phyloP scores from a whole-genome alignment of 2,888 invertebrate species.

The Caprella mutica region DNA sequence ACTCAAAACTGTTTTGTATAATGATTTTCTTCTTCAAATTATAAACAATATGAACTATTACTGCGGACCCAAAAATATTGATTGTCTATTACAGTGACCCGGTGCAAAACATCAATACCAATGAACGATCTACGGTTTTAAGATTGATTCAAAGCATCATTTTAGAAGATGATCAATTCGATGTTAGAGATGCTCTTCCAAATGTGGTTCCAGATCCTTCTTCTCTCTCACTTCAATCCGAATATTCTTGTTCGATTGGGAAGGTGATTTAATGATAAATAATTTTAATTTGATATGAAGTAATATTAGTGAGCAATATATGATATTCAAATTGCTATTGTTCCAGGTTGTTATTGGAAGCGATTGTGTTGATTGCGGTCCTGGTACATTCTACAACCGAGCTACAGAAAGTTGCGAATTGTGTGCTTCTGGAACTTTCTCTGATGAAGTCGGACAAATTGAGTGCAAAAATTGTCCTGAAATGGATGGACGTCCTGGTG shows the following conservation, averaged over 20 bases:
- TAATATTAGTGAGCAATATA: too few species aligned
- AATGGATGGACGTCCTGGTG: conserved; percentile 78
- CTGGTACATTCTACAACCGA: conserved; percentile 71
- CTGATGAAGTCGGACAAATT: conserved; percentile 79
- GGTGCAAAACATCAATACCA: conserved; percentile 70
- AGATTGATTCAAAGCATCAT: conserved; percentile 76
- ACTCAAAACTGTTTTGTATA: too few species aligned
- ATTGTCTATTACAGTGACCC: conserved; percentile 59
- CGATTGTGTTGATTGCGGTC: conserved; percentile 64
- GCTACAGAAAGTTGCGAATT: conserved; percentile 61
- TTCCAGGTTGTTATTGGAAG: conserved; percentile 33
- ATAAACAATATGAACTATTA: too few species aligned
- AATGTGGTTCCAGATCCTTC: conserved; percentile 90
- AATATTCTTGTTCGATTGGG: conserved; percentile 83
- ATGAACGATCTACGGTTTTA: conserved; percentile 73
- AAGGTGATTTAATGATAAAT: conserved; percentile 53
- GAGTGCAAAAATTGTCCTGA: conserved; percentile 80
- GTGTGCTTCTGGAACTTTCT: conserved; percentile 81
- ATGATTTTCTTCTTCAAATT: too few species aligned
- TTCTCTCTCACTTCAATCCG: conserved; percentile 70
- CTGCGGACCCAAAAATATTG: too few species aligned
- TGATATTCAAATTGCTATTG: not conserved
- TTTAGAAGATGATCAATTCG: conserved; percentile 75
- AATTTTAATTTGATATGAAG: not conserved
- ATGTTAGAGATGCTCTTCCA: conserved; percentile 80